Evolutionary conservation across 2,797 vertebrate genomes (phyloP), one percentile per base, ranked within the genome.

Genomic region (Chromis chromis): DNA sequence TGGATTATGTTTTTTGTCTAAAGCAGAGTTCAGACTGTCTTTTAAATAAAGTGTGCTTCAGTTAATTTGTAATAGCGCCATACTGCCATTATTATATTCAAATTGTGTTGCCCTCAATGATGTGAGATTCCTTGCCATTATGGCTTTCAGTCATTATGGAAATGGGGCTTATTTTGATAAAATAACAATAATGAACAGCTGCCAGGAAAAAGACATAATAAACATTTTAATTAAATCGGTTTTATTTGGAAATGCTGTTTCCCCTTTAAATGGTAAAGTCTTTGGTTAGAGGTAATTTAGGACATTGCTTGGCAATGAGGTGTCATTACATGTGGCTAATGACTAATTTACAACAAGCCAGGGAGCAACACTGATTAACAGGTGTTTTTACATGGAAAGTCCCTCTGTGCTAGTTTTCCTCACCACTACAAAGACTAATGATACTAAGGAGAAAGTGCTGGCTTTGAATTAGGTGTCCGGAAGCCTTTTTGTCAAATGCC

Each of bases 361-460:
- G 85, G 83, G 79, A 92, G 86, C 89, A 91, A 87, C 91, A 85
- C 89, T 93, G 88, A 92, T 93, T 92, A 90, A 92, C 89, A 92
- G 87, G 87, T 90, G 86, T 89, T 93, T 91, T 89, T 78, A 76
- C 65, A 77, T 73, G 61, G 85, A 89, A 84, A 86, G 83, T 88
- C 85, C 82, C 86, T 56, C 54, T 67, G 74, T 72, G 74, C 68
- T 77, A 68, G 61, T 88, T 88, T 82, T 58, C 33, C 67, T 86
- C 61, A 68, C 76, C 63, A 88, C 66, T 73, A 58, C 69, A 76
- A 44, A 70, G 76, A 79, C 79, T 86, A 83, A 81, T 85, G 74
- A 91, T 83, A 62, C 72, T 70, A 79, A 76, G 69, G 48, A 85
- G 73, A 70, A 67, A 39, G 60, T 24, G 24, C 50, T 76, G 50